Conservation (phyloP, 53 echinoderm and acorn worm species). For the Holothuria scabra region DNA sequence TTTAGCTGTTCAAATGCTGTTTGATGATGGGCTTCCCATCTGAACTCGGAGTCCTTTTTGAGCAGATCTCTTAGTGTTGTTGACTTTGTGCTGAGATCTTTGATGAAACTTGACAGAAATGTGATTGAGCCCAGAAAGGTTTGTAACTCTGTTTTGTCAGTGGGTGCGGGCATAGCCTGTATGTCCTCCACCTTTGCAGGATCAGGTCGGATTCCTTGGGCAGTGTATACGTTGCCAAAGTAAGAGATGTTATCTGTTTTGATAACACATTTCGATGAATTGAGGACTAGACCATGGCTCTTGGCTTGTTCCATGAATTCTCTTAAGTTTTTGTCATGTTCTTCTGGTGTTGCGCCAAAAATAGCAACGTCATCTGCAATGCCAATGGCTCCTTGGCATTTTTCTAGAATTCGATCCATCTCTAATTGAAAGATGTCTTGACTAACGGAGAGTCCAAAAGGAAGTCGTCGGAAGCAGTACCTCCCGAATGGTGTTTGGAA, state of each 20-base stretch:
- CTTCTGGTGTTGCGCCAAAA: constrained; percentile 36
- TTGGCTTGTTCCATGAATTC: constrained; percentile 38
- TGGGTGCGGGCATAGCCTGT: constrained; percentile 24
- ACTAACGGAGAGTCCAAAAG: too few species aligned
- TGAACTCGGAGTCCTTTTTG: background rate
- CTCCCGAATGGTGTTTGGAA: constrained; percentile 39
- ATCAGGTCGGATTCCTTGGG: constrained; percentile 47
- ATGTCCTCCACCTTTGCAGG: constrained; percentile 44
- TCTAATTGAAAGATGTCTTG: constrained; percentile 57
- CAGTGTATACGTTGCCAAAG: constrained; percentile 53
- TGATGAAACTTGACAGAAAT: constrained; percentile 38
- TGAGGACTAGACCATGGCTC: constrained; percentile 30
- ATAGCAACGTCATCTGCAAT: constrained; percentile 59
- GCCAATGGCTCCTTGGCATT: constrained; percentile 21
- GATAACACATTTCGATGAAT: constrained; percentile 63
- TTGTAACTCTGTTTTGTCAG: constrained; percentile 28
- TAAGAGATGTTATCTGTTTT: too few species aligned
- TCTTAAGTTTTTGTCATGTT: constrained; percentile 55
- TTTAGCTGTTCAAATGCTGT: background rate
- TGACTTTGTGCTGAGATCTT: background rate
- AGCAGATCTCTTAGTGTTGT: constrained; percentile 41
- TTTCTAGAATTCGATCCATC: constrained; percentile 54
- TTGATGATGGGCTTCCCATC: background rate
- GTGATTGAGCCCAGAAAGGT: constrained; percentile 41
- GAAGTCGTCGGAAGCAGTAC: background rate